Percentiles rank a stretch among this genome's conserved stretches.
phyloP scores from a whole-genome alignment of 2,797 vertebrate species.

The Etheostoma nigrum region DNA sequence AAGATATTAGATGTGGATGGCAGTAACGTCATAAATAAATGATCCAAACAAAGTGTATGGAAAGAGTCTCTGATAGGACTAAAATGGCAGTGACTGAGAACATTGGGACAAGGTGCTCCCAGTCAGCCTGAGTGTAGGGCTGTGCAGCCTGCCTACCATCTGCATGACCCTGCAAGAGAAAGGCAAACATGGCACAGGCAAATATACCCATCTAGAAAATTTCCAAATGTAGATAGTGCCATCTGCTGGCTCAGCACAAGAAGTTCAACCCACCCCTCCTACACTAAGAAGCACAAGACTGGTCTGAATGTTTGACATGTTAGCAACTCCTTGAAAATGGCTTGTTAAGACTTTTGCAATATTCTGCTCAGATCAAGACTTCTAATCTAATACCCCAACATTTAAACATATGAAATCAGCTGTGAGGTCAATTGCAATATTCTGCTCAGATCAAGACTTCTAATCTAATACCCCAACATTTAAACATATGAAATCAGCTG shows the following conservation, averaged over 20 bases:
- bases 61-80: not conserved
- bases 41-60: not conserved
- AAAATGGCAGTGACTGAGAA: not conserved
- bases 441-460: not conserved
- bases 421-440: not conserved
- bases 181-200: not conserved
- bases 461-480: not conserved
- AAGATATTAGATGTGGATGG: not conserved
- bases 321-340: not conserved
- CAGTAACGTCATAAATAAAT: not conserved
- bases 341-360: not conserved
- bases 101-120: not conserved
- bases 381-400: not conserved
- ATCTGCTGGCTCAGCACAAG: conserved; percentile 49
- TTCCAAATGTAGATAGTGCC: conserved; percentile 39
- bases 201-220: not conserved
- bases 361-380: not conserved
- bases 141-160: not conserved
- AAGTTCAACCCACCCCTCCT: not conserved
- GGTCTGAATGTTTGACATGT: not conserved
- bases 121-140: not conserved
- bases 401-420: not conserved
- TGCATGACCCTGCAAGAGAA: not conserved
- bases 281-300: not conserved
- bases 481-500: not conserved